Evolutionary conservation across 2,113 vertebrate species (phyloP).

Genomic region (Sceloporus undulatus): DNA sequence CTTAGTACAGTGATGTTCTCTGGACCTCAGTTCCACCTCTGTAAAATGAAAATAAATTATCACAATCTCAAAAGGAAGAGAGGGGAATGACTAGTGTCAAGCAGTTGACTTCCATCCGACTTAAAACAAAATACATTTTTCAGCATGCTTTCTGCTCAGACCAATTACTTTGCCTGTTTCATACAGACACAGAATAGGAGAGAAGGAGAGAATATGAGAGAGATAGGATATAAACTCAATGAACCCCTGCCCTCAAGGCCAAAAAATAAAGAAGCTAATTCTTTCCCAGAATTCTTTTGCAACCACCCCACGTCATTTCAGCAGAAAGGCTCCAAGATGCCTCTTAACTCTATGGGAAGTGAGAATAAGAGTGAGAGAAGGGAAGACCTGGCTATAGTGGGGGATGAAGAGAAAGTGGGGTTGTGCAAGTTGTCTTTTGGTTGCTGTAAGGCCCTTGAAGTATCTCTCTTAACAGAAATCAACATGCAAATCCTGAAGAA

Average conservation of each 20-base stretch:
- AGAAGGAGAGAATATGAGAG: too few relatives aligned
- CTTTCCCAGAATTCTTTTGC: not conserved
- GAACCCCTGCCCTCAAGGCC: not conserved
- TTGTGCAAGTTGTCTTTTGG: not conserved
- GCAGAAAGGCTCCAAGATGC: not conserved
- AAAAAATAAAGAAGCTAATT: not conserved
- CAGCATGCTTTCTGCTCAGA: not conserved
- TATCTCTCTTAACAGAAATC: conserved; percentile 41
- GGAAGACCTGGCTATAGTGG: not conserved
- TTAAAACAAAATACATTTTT: not conserved
- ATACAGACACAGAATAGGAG: too few relatives aligned
- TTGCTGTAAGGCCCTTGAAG: not conserved
- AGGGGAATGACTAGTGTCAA: not conserved
- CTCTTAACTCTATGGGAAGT: not conserved
- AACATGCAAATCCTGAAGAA: conserved; percentile 31
- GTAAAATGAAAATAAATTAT: not conserved
- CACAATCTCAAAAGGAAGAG: not conserved
- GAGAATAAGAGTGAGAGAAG: not conserved
- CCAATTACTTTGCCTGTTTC: not conserved
- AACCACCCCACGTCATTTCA: not conserved
- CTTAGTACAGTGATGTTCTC: not conserved
- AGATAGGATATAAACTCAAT: not conserved
- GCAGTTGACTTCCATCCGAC: not conserved
- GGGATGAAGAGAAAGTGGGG: not conserved
- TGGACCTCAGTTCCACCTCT: not conserved